Evolutionary conservation across 2,113 vertebrate genomes (phyloP).

Genomic region (Indicator indicator): DNA sequence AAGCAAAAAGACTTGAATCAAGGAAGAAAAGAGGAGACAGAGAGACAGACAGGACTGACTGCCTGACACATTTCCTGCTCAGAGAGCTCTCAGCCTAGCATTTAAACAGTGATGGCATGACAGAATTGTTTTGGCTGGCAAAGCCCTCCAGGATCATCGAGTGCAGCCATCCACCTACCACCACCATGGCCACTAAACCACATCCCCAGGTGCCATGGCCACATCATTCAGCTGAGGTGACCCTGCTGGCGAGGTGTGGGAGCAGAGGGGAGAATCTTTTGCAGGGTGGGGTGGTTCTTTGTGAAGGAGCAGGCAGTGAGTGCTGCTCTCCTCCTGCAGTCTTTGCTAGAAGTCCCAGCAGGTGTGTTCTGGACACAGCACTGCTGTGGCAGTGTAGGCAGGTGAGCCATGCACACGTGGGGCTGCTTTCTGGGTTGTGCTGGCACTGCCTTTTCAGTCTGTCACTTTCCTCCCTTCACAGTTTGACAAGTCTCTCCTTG

Average conservation of each 20-base stretch:
- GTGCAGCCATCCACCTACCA: too few species aligned
- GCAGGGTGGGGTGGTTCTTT: not conserved
- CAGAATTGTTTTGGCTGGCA: too few species aligned
- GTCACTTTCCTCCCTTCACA: constrained; percentile 35
- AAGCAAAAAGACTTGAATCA: not conserved
- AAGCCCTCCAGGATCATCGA: too few species aligned
- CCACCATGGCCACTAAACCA: too few species aligned
- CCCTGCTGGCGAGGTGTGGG: not conserved
- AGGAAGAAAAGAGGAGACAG: not conserved
- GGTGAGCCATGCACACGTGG: not conserved
- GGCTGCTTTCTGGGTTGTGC: constrained; percentile 26
- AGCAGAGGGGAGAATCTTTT: not conserved
- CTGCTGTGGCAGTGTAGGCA: constrained; percentile 11
- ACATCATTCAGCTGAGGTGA: not conserved
- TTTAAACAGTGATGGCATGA: not conserved
- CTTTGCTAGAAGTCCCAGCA: not conserved
- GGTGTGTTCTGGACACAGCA: not conserved
- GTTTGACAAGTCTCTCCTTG: constrained; percentile 45
- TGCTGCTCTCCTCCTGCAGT: not conserved
- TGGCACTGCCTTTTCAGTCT: constrained; percentile 51
- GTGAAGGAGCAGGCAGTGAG: not conserved
- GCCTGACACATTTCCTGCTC: not conserved
- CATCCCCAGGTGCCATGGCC: too few species aligned
- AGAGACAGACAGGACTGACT: not conserved
- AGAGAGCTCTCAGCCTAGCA: not conserved